A percentile compares a stretch with the other conserved stretches of the same genome.
phyloP scores from a whole-genome alignment of 2,888 invertebrate genomes.

The Amaurobius ferox region DNA sequence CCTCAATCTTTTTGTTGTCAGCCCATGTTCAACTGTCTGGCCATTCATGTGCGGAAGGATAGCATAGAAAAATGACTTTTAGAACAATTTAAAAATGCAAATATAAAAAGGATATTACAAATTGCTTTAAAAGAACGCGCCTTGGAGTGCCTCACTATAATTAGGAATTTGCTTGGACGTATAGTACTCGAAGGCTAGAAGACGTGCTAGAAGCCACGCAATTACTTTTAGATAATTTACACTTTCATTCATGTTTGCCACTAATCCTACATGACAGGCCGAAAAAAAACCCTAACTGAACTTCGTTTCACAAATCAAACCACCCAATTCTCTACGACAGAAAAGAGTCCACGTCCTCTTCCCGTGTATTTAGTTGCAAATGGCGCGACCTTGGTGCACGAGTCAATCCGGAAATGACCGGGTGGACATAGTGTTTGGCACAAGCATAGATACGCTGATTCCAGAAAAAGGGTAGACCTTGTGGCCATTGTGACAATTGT shows the following conservation, averaged over 20 bases:
- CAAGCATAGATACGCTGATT: background rate
- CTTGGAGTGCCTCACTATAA: no score
- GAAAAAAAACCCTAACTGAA: background rate
- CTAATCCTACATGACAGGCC: background rate
- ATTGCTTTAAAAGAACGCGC: no score
- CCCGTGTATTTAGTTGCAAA: slow-evolving; percentile 6
- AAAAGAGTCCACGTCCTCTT: background rate
- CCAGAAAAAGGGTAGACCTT: slow-evolving; percentile 9
- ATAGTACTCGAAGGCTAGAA: no score
- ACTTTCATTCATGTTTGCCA: background rate
- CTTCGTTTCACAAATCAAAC: background rate
- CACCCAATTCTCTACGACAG: background rate
- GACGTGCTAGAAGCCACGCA: no score
- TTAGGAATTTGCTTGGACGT: no score
- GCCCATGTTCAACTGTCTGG: no score
- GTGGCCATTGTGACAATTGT: background rate
- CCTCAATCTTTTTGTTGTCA: no score
- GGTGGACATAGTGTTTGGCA: slow-evolving; percentile 22
- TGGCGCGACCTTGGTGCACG: slow-evolving; percentile 50
- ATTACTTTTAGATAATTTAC: background rate
- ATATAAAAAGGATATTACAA: no score
- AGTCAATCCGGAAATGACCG: slow-evolving; percentile 66
- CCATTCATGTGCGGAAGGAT: no score
- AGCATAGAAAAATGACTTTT: no score
- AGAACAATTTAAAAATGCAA: no score